phyloP scores from a whole-genome alignment of 2,113 vertebrate species.

The Tympanuchus pallidicinctus region DNA sequence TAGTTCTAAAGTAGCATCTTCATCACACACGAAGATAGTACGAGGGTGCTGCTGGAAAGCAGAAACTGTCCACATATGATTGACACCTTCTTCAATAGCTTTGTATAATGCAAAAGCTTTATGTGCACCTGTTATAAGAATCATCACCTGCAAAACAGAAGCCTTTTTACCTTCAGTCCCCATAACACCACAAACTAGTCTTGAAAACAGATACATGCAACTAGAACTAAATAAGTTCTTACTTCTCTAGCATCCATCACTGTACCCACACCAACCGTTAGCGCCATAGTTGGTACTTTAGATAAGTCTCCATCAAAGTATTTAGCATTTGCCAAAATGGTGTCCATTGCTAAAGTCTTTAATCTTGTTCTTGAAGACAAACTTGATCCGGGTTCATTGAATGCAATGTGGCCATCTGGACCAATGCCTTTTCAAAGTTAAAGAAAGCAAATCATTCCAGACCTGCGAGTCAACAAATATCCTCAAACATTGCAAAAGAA shows the following conservation, averaged over 20 bases:
- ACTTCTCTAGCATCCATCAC: slow-evolving; percentile 89
- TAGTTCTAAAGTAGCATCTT: slow-evolving; percentile 87
- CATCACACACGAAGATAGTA: slow-evolving; percentile 86
- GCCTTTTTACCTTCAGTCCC: slow-evolving; percentile 24
- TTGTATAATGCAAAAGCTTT: slow-evolving; percentile 88
- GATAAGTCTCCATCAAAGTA: slow-evolving; percentile 86
- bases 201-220: slow-evolving; percentile 59
- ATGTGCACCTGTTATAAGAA: slow-evolving; percentile 88
- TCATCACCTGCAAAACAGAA: slow-evolving; percentile 83
- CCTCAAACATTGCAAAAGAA: background rate
- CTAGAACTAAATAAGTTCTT: slow-evolving; percentile 68
- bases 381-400: slow-evolving; percentile 88
- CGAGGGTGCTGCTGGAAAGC: slow-evolving; percentile 86
- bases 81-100: slow-evolving; percentile 87
- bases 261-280: slow-evolving; percentile 87
- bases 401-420: slow-evolving; percentile 88
- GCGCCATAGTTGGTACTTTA: slow-evolving; percentile 87
- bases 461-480: slow-evolving; percentile 8
- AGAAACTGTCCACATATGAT: slow-evolving; percentile 90
- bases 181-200: background rate
- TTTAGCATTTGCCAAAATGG: slow-evolving; percentile 87
- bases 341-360: slow-evolving; percentile 87
- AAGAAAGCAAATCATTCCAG: slow-evolving; percentile 48
- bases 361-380: slow-evolving; percentile 86
- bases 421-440: slow-evolving; percentile 84